phyloP scores from a whole-genome alignment of 2,888 invertebrate genomes.

The Ectemnius cavifrons region DNA sequence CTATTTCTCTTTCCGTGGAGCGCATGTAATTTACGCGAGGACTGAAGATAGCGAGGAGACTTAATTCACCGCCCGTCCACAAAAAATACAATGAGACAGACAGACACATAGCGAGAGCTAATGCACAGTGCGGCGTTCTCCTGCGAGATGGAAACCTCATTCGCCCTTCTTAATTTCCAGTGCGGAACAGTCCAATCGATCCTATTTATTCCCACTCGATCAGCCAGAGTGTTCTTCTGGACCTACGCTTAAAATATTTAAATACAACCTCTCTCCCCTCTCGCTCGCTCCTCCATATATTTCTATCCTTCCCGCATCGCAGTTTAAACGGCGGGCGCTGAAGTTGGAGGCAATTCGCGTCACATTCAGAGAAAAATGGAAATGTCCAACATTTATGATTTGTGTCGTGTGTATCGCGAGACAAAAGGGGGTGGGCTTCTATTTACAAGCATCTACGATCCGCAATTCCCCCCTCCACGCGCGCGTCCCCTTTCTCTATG shows the following conservation, averaged over 20 bases:
- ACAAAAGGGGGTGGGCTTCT: slow-evolving; percentile 4
- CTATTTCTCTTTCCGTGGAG: slow-evolving; percentile 63
- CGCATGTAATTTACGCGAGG: slow-evolving; percentile 63
- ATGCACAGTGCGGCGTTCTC: slow-evolving; percentile 1
- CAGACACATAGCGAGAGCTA: slow-evolving; percentile 13
- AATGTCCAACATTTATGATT: too few species aligned
- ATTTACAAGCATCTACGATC: slow-evolving; percentile 4
- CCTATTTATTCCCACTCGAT: slow-evolving; percentile 9
- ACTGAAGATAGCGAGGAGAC: slow-evolving; percentile 65
- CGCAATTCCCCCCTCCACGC: not conserved
- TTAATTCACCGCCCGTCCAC: slow-evolving; percentile 59
- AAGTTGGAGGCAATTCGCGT: slow-evolving; percentile 1
- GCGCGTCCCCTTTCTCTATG: too few species aligned
- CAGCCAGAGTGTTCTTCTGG: not conserved
- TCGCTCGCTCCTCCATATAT: too few species aligned
- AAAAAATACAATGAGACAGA: slow-evolving; percentile 22
- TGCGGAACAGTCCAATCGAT: not conserved
- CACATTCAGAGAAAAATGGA: too few species aligned
- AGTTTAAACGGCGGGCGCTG: not conserved
- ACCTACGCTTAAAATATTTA: too few species aligned
- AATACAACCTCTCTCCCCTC: too few species aligned
- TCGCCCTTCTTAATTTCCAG: slow-evolving; percentile 59
- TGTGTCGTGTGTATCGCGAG: not conserved
- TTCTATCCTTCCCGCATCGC: not conserved
- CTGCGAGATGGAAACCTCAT: slow-evolving; percentile 64